A percentile compares a stretch with the other conserved stretches of the same genome.
phyloP scores from a whole-genome alignment of 2,888 invertebrate species.

The Germaria angustata region DNA sequence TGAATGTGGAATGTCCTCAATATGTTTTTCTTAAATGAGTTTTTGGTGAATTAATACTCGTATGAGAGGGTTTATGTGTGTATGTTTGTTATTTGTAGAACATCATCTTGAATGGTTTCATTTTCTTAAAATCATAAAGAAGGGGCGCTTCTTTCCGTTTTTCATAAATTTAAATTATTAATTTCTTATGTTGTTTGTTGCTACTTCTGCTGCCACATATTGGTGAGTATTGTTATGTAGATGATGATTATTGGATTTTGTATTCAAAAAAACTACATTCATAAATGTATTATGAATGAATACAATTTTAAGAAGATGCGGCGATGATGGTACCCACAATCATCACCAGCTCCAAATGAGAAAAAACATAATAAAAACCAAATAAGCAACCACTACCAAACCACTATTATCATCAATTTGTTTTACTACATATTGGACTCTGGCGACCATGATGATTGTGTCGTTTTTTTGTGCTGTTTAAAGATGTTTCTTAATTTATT shows the following conservation, averaged over 20 bases:
- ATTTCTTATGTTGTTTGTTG: conserved; percentile 70
- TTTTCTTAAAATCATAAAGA: conserved; percentile 35
- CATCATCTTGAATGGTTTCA: conserved; percentile 20
- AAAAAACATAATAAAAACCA: background rate
- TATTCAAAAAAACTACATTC: conserved; percentile 58
- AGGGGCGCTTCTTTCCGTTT: conserved; percentile 78
- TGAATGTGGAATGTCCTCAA: conserved; percentile 56
- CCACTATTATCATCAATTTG: conserved; percentile 57
- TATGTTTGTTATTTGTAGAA: conserved; percentile 13
- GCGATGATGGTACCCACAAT: conserved; percentile 55
- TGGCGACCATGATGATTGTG: conserved; percentile 65
- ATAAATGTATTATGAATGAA: conserved; percentile 52
- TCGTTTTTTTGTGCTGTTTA: conserved; percentile 53
- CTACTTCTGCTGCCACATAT: conserved; percentile 17
- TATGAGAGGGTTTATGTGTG: background rate
- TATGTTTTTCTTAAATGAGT: conserved; percentile 69
- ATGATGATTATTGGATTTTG: conserved; percentile 71
- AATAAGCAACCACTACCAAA: conserved; percentile 25
- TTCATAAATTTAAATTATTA: conserved; percentile 79
- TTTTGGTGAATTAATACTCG: conserved; percentile 45
- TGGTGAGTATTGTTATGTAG: conserved; percentile 69
- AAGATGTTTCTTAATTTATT: conserved; percentile 37
- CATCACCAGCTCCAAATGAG: conserved; percentile 38
- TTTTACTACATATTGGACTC: conserved; percentile 60
- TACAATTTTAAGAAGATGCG: conserved; percentile 30